Base-by-base conservation (phyloP, 2,888 invertebrate genomes). In the Hanleya hanleyi region DNA sequence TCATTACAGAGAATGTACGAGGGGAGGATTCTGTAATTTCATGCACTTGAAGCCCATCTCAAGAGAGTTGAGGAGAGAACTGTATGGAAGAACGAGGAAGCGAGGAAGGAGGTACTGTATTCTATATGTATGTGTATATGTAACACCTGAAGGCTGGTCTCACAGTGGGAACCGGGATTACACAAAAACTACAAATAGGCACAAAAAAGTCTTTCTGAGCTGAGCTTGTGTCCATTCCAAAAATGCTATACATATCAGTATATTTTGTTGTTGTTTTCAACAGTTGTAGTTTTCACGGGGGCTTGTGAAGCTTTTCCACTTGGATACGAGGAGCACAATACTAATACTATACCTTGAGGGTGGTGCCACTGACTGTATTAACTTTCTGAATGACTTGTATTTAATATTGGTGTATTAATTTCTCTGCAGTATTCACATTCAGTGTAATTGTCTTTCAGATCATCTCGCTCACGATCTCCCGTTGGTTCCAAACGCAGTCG, bases 1-100 rank as follows among this genome's bases (percentile, higher is more conserved):
- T 69, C 15, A 50, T 84, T 87, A 38, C 88, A 94, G 94, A 1
- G 99, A 98, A 92, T 99, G 99, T 91, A 98, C 98, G 0, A 94
- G 99, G 71, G 98, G 98, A 84, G 99, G 99, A 47, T 99, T 99
- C 92, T 99, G 99, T 91, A 99, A 99, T 92, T 99, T 99, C 92
- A 99, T 99, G 99, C 99, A 99, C 90, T 93, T 99, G 90, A 99
- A 99, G 89, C 99, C 99, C 15, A 99, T 99, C 85, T 98, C 98
- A 0, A 93, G 98, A 77, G 98, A 98, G 90, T 92, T 99, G 71
- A 93, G 98, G 79, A 94, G 97, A 92, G 96, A 93, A 85, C 87
- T 93, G 50, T 90, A 90, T 72, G 89, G 89, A 1, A 83, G 89
- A 36, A 82, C 83, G 35, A 80, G 86, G 18, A 69, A 68, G 32